A percentile compares a stretch with the other conserved stretches of the same genome.
Evolutionary conservation across 2,797 vertebrate genomes (phyloP).

Genomic region (Eulemur mongoz): DNA sequence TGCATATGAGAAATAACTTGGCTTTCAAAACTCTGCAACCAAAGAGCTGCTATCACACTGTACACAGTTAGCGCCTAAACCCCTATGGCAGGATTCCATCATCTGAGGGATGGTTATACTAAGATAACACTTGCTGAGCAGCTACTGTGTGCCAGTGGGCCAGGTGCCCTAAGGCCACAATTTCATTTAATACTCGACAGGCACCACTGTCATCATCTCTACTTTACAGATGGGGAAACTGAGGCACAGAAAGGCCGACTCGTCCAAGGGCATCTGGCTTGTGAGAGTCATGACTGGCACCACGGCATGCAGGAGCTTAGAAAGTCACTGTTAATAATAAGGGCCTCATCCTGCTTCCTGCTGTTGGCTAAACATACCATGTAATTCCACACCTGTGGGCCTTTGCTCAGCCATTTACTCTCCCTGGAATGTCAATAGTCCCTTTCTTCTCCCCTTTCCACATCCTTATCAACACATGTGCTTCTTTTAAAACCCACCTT

Average conservation of each 20-base stretch:
- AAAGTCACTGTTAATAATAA: not conserved
- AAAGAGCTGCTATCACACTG: not conserved
- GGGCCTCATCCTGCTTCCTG: not conserved
- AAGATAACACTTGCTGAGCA: not conserved
- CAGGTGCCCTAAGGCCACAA: too few species aligned
- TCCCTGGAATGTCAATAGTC: not conserved
- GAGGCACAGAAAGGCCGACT: not conserved
- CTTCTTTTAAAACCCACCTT: not conserved
- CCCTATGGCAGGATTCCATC: fast-evolving
- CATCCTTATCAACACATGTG: not conserved
- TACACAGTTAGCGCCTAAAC: not conserved
- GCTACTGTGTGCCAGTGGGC: not conserved
- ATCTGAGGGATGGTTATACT: not conserved
- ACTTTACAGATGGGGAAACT: not conserved
- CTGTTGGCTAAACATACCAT: not conserved
- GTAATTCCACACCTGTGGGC: not conserved
- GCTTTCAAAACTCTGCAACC: not conserved
- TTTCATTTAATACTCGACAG: not conserved
- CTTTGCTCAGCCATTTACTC: not conserved
- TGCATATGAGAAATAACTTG: not conserved
- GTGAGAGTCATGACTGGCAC: not conserved
- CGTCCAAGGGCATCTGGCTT: not conserved
- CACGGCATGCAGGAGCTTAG: not conserved
- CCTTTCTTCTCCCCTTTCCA: not conserved
- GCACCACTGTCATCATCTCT: not conserved